Base-by-base conservation (phyloP, 2,888 invertebrate genomes). In the Cerastoderma edule region DNA sequence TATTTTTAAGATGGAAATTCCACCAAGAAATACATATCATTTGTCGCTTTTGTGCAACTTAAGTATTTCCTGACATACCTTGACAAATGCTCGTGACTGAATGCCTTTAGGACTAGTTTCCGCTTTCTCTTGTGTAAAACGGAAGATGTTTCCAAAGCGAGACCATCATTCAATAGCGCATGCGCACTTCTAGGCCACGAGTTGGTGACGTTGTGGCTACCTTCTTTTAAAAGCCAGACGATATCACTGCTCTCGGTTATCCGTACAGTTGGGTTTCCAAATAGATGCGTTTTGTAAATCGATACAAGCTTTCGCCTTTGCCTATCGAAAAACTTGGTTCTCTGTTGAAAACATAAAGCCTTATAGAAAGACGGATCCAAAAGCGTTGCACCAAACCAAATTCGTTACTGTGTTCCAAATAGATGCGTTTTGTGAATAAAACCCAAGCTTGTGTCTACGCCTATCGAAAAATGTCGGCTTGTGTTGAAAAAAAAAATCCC, bases 241-340 rank as follows among this genome's bases (percentile, higher is more conserved):
- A 90, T 88, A 71, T 89, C 86, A 19, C 83, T 67, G 2, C 87
- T 83, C 2, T 91, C 91, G 16, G 86, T 84, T 28, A 91, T 86
- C 28, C 91, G 83, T 16, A 92, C 86, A 0, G 90, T 90, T 16
- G 92, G 91, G 6, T 82, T 78, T n/a, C 91, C 91, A 27, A 91
- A 82, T 6, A 92, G 65, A 78, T 91, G 91, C 1, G 91, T 91
- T 84, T 90, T 91, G 85, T 85, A 92, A 3, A 92, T 78, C 32
- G 86, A 72, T 0, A 91, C 92, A 73, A 87, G 81, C 39, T 75
- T 71, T 53, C 76, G 54, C 16, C 86, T 68, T 48, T 85, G 81
- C 16, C 67, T 67, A 19, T 83, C 74, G 76, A 83, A 89, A 75
- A 89, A 90, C 8, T n/a, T 32, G 24, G 67, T 67, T 27, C 83